These are phyloP conservation scores for Holacanthus passer DNA, from an alignment of 2,113 vertebrate species.

Conservation along the genomic window DNA sequence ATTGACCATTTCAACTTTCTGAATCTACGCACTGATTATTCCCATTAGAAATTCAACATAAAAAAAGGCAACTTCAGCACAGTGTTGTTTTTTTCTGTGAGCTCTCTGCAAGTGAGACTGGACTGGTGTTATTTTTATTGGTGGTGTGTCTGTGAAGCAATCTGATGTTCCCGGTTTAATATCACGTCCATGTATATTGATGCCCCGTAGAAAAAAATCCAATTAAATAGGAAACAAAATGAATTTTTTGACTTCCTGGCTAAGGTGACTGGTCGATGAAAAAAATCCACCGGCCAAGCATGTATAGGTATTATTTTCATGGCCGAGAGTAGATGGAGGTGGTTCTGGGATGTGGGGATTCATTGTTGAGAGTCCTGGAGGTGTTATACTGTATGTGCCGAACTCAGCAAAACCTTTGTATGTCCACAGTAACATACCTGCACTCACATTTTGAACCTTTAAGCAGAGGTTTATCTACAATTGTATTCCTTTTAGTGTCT, in stretches of 20 bases:
- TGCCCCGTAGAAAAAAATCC: not conserved
- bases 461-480: not conserved
- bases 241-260: no score
- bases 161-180: not conserved
- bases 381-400: conserved; percentile 34
- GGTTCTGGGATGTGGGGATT: conserved; percentile 38
- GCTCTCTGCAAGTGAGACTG: not conserved
- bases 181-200: not conserved
- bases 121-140: not conserved
- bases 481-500: not conserved
- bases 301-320: conserved; percentile 14
- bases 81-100: not conserved
- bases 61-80: not conserved
- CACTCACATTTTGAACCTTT: conserved; percentile 37
- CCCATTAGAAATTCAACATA: conserved; percentile 17
- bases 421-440: conserved; percentile 22
- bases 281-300: no score
- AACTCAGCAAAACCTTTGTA: conserved; percentile 43
- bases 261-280: no score
- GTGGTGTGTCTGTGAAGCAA: not conserved
- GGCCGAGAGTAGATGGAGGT: conserved; percentile 26
- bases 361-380: conserved; percentile 47
- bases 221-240: no score
- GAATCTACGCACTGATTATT: conserved; percentile 3
- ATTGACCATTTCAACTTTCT: conserved; percentile 26